Evolutionary conservation across 2,797 vertebrate genomes (phyloP), one percentile per base, ranked within the genome.

Genomic region (Peromyscus attwateri): DNA sequence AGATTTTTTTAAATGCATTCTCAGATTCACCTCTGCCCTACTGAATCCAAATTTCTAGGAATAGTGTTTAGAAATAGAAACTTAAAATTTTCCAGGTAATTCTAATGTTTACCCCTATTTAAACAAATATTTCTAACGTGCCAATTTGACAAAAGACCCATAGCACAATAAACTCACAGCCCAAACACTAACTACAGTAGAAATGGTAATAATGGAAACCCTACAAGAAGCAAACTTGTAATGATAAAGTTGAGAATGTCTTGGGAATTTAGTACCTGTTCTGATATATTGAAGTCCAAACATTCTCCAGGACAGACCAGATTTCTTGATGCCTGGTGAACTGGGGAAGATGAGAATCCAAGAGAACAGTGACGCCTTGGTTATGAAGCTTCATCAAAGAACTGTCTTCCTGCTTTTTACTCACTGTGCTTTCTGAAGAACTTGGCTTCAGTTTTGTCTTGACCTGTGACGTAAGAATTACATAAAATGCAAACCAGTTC

Each of bases 281-380:
- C 66, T 98, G 97, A 98, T 97, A 99, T 76, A 99, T 97, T 43
- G 98, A 98, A 94, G 97, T 98, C 99, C 99, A 99, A 97, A 99
- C 98, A 97, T 97, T 99, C 97, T 99, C 99, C 98, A 99, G 99
- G 95, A 99, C 94, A 1, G 98, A 98, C 99, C 99, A 99, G 97
- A 99, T 99, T 96, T 99, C 99, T 97, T 99, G 98, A 98, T 98
- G 98, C 89, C 98, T 98, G 82, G 97, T 98, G 94, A 97, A 64
- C 23, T 97, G 97, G 77, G 96, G n/a, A 77, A 98, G 97, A 46
- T 97, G 97, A 66, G 97, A 98, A n/a, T 97, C 97, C 13, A 98
- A 97, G 97, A 98, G 98, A 46, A 98, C 68, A 8, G 98, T 97
- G 92, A 99, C 98, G 62, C 97, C 97, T 88, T 91, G 98, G 76